These are phyloP conservation scores for Campaea margaritaria DNA, from an alignment of 2,888 invertebrate genomes.

Conservation along the genomic window DNA sequence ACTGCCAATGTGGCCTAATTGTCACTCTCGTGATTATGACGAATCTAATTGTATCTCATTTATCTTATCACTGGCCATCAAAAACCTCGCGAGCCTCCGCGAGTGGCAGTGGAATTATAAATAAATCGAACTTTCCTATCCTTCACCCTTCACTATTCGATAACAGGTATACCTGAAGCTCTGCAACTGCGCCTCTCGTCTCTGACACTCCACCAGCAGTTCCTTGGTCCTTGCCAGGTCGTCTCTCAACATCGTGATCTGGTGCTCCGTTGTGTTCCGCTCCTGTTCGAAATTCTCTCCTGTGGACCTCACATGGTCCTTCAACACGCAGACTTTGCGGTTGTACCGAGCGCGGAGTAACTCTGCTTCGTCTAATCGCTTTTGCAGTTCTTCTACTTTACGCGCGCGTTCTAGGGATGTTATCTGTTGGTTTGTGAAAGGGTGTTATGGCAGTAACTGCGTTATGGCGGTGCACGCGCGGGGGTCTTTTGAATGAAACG, in stretches of 20 bases:
- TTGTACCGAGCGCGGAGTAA: constrained; percentile 90
- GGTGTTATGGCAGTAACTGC: not conserved
- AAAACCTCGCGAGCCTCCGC: too few species aligned
- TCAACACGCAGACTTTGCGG: constrained; percentile 89
- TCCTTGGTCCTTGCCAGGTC: constrained; percentile 91
- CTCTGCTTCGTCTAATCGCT: constrained; percentile 92
- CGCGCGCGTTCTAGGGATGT: constrained; percentile 92
- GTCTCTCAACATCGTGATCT: constrained; percentile 89
- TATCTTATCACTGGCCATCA: too few species aligned
- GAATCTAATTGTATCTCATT: too few species aligned
- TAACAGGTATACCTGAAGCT: constrained; percentile 90
- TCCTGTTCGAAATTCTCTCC: constrained; percentile 89
- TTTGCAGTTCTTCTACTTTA: constrained; percentile 93
- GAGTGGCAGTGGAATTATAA: too few species aligned
- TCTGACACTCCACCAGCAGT: constrained; percentile 89
- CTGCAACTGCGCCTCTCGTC: constrained; percentile 91
- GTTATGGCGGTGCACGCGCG: too few species aligned
- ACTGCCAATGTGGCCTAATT: too few species aligned
- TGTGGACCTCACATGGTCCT: constrained; percentile 89
- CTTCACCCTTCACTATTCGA: too few species aligned
- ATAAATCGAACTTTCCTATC: too few species aligned
- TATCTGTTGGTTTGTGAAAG: constrained; percentile 82
- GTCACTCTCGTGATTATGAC: too few species aligned
- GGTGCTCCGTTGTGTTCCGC: constrained; percentile 88
- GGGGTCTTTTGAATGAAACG: too few species aligned